Conservation (phyloP, 1,140 invertebrate species). For the Campodea augens region DNA sequence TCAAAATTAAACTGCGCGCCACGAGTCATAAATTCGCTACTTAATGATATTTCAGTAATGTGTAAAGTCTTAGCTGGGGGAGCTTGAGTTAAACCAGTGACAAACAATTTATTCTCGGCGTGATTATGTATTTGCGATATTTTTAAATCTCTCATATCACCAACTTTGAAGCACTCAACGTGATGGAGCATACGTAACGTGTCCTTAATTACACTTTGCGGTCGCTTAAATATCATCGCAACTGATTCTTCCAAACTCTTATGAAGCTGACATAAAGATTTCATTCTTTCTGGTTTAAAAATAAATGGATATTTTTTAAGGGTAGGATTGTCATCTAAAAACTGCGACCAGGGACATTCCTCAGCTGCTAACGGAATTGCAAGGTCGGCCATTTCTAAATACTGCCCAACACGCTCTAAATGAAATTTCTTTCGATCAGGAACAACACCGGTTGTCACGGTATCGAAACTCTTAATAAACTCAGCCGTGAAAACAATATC, state of each 20-base stretch:
- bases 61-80: neutral
- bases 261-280: conserved; percentile 65
- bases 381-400: conserved; percentile 48
- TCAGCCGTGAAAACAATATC: conserved; percentile 75
- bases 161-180: neutral
- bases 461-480: conserved; percentile 67
- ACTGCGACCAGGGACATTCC: conserved; percentile 54
- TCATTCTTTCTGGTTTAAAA: conserved; percentile 49
- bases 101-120: neutral
- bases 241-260: conserved; percentile 45
- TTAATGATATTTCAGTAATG: neutral
- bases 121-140: conserved; percentile 1
- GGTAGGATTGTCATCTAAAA: conserved; percentile 49
- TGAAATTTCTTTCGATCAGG: conserved; percentile 38
- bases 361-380: conserved; percentile 38
- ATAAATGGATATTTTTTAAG: conserved; percentile 46
- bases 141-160: neutral
- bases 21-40: no score
- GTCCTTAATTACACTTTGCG: conserved; percentile 38
- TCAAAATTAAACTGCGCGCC: no score
- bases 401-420: conserved; percentile 77
- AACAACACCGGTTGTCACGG: conserved; percentile 25
- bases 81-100: neutral
- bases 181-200: conserved; percentile 28
- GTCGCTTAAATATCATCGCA: conserved; percentile 44